phyloP scores from a whole-genome alignment of 1,140 invertebrate genomes.

The Heliconius hermathena region DNA sequence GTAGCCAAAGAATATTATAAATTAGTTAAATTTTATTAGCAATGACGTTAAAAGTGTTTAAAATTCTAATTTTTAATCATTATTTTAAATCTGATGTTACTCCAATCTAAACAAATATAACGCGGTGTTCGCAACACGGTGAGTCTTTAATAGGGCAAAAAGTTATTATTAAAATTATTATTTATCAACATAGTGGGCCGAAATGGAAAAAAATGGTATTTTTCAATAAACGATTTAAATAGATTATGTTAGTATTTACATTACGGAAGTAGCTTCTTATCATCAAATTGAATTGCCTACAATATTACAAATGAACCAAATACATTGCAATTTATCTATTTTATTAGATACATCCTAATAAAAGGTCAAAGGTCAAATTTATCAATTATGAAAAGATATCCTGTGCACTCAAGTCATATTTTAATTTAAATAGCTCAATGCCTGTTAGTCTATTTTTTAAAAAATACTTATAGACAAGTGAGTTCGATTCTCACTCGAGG shows the following conservation, averaged over 20 bases:
- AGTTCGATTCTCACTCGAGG: no score
- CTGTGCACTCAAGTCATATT: neutral
- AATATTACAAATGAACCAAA: neutral
- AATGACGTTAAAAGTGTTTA: no score
- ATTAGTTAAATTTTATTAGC: no score
- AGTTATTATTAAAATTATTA: no score
- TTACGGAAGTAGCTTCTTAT: neutral
- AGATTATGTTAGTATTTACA: neutral
- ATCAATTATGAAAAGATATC: neutral
- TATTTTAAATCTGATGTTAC: no score
- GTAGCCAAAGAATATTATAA: no score
- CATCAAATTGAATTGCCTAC: neutral
- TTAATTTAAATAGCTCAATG: neutral
- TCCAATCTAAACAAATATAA: no score
- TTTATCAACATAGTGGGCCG: no score
- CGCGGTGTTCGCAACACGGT: neutral
- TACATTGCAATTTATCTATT: neutral
- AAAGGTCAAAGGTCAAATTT: no score
- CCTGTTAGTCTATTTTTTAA: neutral
- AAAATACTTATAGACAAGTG: no score
- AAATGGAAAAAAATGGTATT: no score
- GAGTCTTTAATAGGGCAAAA: neutral
- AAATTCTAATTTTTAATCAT: no score
- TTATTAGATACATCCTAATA: neutral
- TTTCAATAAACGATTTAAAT: neutral